Conservation (phyloP, 2,797 vertebrate species). For the Acrossocheilus fasciatus region DNA sequence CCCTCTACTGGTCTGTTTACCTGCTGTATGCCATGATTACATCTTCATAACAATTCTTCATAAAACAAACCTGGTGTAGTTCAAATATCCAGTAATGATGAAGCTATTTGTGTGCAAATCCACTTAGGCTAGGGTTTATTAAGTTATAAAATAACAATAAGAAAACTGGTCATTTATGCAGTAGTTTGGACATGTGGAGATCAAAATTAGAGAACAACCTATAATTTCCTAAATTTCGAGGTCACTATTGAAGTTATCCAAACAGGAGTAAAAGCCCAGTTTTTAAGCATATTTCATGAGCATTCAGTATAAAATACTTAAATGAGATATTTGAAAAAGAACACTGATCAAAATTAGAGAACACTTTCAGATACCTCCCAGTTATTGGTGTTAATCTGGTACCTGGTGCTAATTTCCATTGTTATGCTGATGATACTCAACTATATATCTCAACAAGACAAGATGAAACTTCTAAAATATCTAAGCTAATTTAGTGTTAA, state of each 20-base stretch:
- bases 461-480: too few species aligned
- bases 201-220: background rate
- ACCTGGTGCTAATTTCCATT: too few species aligned
- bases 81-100: background rate
- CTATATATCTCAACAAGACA: too few species aligned
- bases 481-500: too few species aligned
- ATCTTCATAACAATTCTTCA: background rate
- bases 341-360: background rate
- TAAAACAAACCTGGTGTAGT: background rate
- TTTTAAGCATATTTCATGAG: background rate
- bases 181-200: background rate
- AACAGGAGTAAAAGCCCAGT: background rate
- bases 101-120: background rate
- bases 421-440: too few species aligned
- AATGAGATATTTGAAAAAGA: background rate
- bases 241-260: background rate
- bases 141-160: background rate
- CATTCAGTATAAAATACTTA: background rate
- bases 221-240: background rate
- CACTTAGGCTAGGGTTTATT: background rate
- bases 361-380: background rate
- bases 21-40: background rate
- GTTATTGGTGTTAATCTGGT: background rate
- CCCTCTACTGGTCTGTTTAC: conserved; percentile 18
- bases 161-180: background rate